Base-by-base conservation (phyloP, 64 coral and sea anemone genomes). In the Trachythela sp. region DNA sequence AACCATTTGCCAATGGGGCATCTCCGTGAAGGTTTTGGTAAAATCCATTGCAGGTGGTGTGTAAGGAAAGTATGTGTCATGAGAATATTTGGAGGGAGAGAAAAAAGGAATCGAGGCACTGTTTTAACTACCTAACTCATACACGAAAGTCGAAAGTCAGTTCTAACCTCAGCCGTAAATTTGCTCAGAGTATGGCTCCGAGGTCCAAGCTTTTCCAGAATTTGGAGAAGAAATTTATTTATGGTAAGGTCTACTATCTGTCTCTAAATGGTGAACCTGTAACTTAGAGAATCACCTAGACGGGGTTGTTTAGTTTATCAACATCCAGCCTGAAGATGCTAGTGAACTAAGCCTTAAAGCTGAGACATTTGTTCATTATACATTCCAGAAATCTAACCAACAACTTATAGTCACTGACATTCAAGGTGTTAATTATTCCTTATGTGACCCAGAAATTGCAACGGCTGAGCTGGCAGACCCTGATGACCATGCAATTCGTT, bases 161-260 rank as follows among this genome's bases (percentile, higher is more conserved):
- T 15, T 85, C 85, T 85, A 80, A 80, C 2, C 37, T 90, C 9
- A 80, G 52, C 0, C 7, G 89, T 15, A 90, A 90, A 35, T 87
- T 92, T 59, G 85, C 85, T 18, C 41, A 83, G 72, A 34, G 18
- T 37, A 83, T 83, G 85, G 68, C 40, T 31, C 67, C 68, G 7
- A n/a, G n/a, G n/a, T n/a, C n/a, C n/a, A n/a, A n/a, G n/a, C 83
- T 85, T 40, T 80, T 77, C 29, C 77, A 80, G 15, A 7, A 0
- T 45, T 31, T 48, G 29, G 83, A 90, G 15, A 52, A 76, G 38
- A 84, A 45, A 54, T 90, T 90, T 89, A 83, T 34, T 83, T 90
- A 90, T 45, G 77, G 34, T 76, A 90, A 90, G 50, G 76, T 90
- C 38, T 90, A 80, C 50, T 90, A 67, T 88, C 71, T 72, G 83